Evolutionary conservation across 1,140 invertebrate genomes (phyloP), one percentile per base, ranked within the genome.

Genomic region (Neodiprion lecontei): DNA sequence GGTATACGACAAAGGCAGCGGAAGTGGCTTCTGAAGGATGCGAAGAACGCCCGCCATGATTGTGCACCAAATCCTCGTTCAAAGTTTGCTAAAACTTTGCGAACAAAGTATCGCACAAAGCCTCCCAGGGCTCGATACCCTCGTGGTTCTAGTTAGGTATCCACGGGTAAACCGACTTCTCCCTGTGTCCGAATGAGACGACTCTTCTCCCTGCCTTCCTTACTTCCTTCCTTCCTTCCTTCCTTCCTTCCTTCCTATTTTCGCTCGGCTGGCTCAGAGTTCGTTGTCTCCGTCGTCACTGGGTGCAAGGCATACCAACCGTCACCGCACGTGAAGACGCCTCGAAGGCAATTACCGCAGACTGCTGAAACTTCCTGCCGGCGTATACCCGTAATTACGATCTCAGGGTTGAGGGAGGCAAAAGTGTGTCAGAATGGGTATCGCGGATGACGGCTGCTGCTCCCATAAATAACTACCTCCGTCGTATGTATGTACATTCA

Each of bases 21-120:
- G 11, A 61, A 40, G 28, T 40, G 28, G 28, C 28, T 40, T 40
- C 28, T 40, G 28, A 40, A 40, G 28, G 28, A 5, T 40, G 28
- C 28, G 28, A 40, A 40, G 28, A 40, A 40, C 28, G 28, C 28
- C 28, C 28, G 11, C 53, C n/a, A 17, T 17, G 11, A 61, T 40
- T 40, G 0, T 61, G n/a, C 11, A 61, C 53, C 53, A 61, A 61
- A 61, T 61, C n/a, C 53, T 17, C 53, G 53, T 61, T 61, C 53
- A 61, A 61, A 61, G 53, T 61, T 61, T 9, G 75, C 74, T 72
- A 76, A 80, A 80, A 75, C 78, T 80, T 78, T 69, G 65, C 68
- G 79, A 79, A 80, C 79, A 80, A 80, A 80, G 73, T 50, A 9
- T 69, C 7, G 72, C 65, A 47, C 66, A 70, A 70, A 69, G 49